phyloP scores from a whole-genome alignment of 2,113 vertebrate species.

The Willisornis vidua region DNA sequence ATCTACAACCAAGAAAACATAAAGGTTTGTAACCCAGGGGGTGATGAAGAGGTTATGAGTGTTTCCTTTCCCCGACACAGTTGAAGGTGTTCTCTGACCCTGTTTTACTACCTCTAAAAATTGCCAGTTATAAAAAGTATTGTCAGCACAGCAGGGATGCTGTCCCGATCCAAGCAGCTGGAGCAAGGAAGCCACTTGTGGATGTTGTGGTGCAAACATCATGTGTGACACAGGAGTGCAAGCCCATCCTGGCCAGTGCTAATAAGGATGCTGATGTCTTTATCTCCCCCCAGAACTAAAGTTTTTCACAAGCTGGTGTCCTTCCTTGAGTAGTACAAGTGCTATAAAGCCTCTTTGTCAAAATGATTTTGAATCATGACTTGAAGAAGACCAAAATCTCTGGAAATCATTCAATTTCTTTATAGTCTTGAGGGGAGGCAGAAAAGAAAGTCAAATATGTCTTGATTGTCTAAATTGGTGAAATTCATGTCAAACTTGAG shows the following conservation, averaged over 20 bases:
- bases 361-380: not conserved
- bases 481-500: not conserved
- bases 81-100: not conserved
- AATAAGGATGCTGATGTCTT: not conserved
- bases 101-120: not conserved
- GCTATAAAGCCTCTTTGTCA: not conserved
- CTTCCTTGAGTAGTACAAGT: not conserved
- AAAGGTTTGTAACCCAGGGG: not conserved
- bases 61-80: not conserved
- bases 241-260: not conserved
- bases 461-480: not conserved
- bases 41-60: not conserved
- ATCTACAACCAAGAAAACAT: not conserved
- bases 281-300: not conserved
- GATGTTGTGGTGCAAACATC: not conserved
- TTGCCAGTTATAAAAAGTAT: not conserved
- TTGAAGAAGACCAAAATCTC: not conserved
- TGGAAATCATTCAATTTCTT: not conserved
- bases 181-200: not conserved
- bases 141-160: not conserved
- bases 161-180: not conserved
- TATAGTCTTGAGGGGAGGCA: not conserved
- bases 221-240: fast-evolving
- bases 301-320: fast-evolving
- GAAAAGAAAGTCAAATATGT: not conserved